Percentiles rank a stretch among this genome's conserved stretches.
These are phyloP conservation scores for Leptopilina drosophilae DNA, from an alignment of 2,888 invertebrate genomes.

Conservation along the genomic window DNA sequence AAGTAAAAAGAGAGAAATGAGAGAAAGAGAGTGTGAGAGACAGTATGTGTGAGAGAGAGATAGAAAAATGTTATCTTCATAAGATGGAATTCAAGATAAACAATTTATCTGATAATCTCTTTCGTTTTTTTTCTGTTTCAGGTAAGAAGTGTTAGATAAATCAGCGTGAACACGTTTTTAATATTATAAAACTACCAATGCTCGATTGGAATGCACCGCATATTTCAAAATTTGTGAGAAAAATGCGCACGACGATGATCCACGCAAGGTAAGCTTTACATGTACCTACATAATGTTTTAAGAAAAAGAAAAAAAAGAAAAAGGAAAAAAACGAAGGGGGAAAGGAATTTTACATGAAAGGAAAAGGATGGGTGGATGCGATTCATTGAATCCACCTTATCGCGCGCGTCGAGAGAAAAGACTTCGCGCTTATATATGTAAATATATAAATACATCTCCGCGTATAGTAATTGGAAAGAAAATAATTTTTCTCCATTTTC, in stretches of 20 bases:
- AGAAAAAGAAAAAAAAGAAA: neutral
- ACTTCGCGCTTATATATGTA: too few species aligned
- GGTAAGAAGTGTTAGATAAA: constrained; percentile 26
- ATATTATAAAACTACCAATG: neutral
- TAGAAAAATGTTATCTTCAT: constrained; percentile 1
- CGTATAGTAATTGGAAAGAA: too few species aligned
- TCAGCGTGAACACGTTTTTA: constrained; percentile 7
- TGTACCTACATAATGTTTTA: neutral
- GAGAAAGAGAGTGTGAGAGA: too few species aligned
- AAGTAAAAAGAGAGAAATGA: too few species aligned
- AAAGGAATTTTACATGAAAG: neutral
- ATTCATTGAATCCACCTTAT: too few species aligned
- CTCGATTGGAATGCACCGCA: neutral
- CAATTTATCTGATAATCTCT: constrained; percentile 11
- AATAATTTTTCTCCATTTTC: too few species aligned
- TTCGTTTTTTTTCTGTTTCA: constrained; percentile 12
- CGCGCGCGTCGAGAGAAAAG: too few species aligned
- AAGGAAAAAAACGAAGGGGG: neutral
- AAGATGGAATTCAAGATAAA: constrained; percentile 12
- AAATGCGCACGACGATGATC: neutral
- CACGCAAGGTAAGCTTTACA: constrained; percentile 11
- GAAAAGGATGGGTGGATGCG: too few species aligned
- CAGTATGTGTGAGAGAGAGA: neutral
- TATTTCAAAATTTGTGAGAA: constrained; percentile 10
- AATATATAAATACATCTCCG: too few species aligned